Evolutionary conservation across 2,888 invertebrate species (phyloP).

Genomic region (Caenorhabditis drosophilae): DNA sequence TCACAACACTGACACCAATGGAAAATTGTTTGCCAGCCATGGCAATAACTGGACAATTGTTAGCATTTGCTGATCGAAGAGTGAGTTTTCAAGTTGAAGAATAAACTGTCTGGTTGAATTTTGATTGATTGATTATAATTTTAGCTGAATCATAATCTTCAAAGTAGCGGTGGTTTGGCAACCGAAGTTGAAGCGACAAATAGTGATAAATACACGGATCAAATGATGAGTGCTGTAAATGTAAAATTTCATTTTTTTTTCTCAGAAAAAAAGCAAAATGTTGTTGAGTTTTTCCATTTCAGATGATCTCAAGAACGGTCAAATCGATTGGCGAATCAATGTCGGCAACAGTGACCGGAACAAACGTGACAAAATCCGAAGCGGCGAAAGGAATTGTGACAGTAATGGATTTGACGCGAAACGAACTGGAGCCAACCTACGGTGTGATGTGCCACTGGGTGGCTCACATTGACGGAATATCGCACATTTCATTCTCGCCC

Average conservation of each 20-base stretch:
- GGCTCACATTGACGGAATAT: conserved; percentile 52
- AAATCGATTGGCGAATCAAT: conserved; percentile 71
- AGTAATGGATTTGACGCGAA: conserved; percentile 37
- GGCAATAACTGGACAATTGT: conserved; percentile 53
- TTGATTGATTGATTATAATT: too few species aligned
- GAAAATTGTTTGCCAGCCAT: conserved; percentile 49
- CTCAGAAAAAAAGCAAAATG: background rate
- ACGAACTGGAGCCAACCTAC: conserved; percentile 6
- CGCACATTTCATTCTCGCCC: conserved; percentile 43
- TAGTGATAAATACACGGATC: conserved; percentile 70
- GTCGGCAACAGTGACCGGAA: conserved; percentile 17
- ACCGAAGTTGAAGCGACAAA: conserved; percentile 37
- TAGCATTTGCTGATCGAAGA: conserved; percentile 60
- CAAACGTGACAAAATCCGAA: conserved; percentile 17
- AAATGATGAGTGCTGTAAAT: conserved; percentile 72
- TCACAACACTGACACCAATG: conserved; percentile 44
- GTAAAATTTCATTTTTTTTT: conserved; percentile 52
- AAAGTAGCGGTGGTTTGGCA: conserved; percentile 46
- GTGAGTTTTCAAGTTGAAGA: too few species aligned
- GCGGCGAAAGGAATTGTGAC: conserved; percentile 47
- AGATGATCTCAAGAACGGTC: conserved; percentile 71
- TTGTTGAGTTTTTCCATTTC: conserved; percentile 13
- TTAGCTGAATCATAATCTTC: conserved; percentile 70
- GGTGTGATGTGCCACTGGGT: conserved; percentile 57
- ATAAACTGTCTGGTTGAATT: too few species aligned